Evolutionary conservation across 2,888 invertebrate species (phyloP).

Genomic region (Ferrisia virgata): DNA sequence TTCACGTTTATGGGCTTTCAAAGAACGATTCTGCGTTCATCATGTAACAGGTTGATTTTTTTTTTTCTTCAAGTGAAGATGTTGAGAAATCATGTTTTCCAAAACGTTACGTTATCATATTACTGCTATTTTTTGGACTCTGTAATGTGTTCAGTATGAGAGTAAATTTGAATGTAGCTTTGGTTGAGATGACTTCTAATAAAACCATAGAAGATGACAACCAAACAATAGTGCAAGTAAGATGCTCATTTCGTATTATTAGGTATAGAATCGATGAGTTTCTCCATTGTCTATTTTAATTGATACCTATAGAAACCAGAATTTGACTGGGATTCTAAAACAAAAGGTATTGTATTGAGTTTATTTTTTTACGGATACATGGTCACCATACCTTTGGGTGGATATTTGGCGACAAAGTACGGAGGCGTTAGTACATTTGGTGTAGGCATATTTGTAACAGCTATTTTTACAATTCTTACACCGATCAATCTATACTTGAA

Average conservation of each 20-base stretch:
- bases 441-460: background rate
- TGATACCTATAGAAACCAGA: background rate
- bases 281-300: no score
- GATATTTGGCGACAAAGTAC: background rate
- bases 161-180: background rate
- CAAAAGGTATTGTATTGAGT: background rate
- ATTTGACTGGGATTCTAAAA: background rate
- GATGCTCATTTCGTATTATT: no score
- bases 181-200: background rate
- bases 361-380: slow-evolving; percentile 8
- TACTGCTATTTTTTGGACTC: background rate
- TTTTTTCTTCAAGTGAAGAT: background rate
- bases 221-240: background rate
- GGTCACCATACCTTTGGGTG: background rate
- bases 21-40: no score
- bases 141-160: background rate
- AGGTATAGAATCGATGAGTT: no score
- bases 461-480: background rate
- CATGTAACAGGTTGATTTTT: no score
- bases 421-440: background rate
- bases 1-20: no score
- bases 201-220: background rate
- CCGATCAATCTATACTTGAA: background rate
- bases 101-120: background rate
- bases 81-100: background rate